These are phyloP conservation scores for Julus scanicus DNA, from an alignment of 2,888 invertebrate species.

Conservation along the genomic window DNA sequence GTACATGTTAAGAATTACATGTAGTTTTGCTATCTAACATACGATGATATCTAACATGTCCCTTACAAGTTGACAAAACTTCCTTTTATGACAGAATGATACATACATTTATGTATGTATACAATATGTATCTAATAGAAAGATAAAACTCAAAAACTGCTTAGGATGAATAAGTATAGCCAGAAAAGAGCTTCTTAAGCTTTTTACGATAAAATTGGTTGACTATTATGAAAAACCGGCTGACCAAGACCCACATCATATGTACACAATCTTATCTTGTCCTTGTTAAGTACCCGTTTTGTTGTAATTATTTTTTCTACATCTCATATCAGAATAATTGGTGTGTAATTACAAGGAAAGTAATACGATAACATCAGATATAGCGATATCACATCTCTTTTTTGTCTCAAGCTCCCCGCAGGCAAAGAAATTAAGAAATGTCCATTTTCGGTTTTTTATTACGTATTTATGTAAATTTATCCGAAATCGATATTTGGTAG, in stretches of 20 bases:
- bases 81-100: too few species aligned
- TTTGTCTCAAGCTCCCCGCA: background rate
- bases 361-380: background rate
- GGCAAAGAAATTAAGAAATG: background rate
- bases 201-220: background rate
- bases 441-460: slow-evolving; percentile 18
- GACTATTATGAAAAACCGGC: too few species aligned
- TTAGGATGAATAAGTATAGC: background rate
- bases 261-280: background rate
- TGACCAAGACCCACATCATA: background rate
- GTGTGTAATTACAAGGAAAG: background rate
- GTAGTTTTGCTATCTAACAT: too few species aligned
- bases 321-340: background rate
- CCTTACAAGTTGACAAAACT: too few species aligned
- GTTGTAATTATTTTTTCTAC: background rate
- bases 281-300: background rate
- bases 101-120: too few species aligned
- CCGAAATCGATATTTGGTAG: background rate
- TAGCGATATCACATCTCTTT: background rate
- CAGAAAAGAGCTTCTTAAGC: background rate
- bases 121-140: too few species aligned
- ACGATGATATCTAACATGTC: too few species aligned
- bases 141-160: background rate
- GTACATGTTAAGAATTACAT: too few species aligned
- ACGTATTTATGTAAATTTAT: background rate